Evolutionary conservation across 2,888 invertebrate genomes (phyloP).

Genomic region (Tolmerus cingulatus): DNA sequence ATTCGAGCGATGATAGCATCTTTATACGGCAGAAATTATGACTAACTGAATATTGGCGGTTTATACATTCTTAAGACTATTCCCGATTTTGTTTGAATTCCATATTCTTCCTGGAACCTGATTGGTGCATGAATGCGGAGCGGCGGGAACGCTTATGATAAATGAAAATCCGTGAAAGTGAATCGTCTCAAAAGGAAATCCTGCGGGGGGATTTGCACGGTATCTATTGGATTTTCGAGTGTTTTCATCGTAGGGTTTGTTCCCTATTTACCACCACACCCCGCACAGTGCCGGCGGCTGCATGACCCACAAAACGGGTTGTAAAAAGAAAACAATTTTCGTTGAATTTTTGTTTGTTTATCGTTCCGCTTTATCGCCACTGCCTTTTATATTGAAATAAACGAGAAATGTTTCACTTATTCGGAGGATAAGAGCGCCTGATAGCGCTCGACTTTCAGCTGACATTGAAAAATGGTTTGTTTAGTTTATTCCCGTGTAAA

Average conservation of each 20-base stretch:
- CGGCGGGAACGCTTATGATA: background rate
- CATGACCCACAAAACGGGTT: background rate
- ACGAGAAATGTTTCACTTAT: constrained; percentile 41
- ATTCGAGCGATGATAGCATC: background rate
- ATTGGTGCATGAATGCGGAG: background rate
- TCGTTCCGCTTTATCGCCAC: constrained; percentile 22
- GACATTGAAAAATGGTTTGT: constrained; percentile 31
- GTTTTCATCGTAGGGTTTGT: constrained; percentile 13
- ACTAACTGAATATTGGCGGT: background rate
- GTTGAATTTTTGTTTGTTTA: constrained; percentile 31
- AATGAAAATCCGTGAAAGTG: background rate
- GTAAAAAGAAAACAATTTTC: constrained; percentile 11
- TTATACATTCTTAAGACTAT: background rate
- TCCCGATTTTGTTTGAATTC: background rate
- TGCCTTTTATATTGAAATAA: constrained; percentile 38
- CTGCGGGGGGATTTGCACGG: background rate
- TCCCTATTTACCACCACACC: constrained; percentile 20
- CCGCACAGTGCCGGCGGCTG: background rate
- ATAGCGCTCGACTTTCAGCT: constrained; percentile 19
- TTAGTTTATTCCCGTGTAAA: constrained; percentile 7
- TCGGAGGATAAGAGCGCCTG: constrained; percentile 8
- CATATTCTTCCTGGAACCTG: background rate
- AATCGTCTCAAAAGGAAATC: background rate
- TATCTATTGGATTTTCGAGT: constrained; percentile 10
- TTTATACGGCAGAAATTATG: background rate